A percentile compares a stretch with the other conserved stretches of the same genome.
Conservation (phyloP, 2,797 vertebrate genomes). For the Petrocephalus schoutedeni region DNA sequence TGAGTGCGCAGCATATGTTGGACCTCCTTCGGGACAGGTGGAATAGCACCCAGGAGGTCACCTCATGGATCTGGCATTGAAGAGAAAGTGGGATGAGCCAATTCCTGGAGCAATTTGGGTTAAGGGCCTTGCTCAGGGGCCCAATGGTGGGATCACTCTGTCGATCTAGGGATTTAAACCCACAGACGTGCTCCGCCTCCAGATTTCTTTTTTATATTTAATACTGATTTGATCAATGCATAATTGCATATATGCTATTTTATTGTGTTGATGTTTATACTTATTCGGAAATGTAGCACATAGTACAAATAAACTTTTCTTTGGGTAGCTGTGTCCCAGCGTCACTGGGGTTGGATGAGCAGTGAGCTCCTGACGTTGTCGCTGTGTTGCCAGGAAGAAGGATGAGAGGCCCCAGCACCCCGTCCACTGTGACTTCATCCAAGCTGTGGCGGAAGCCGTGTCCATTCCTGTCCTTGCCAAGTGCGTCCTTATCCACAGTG, state of each 20-base stretch:
- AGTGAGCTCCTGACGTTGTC: neutral
- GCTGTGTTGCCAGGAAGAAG: conserved; percentile 70
- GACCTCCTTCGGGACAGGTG: neutral
- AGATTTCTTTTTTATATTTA: neutral
- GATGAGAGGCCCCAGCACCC: conserved; percentile 87
- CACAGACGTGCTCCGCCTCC: neutral
- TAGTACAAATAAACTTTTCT: neutral
- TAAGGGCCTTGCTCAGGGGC: neutral
- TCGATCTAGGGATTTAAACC: neutral
- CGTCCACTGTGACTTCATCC: conserved; percentile 83
- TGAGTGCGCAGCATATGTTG: neutral
- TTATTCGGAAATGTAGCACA: neutral
- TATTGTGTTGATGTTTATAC: neutral
- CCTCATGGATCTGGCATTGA: neutral
- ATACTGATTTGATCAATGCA: neutral
- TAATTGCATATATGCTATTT: neutral
- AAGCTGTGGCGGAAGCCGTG: conserved; percentile 72
- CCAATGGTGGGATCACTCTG: neutral
- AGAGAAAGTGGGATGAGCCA: neutral
- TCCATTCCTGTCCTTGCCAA: conserved; percentile 91
- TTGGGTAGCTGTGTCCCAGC: neutral
- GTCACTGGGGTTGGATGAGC: neutral
- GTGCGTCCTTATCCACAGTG: conserved; percentile 56
- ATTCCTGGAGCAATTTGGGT: neutral
- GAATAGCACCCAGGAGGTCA: neutral